Evolutionary conservation across 2,888 invertebrate species (phyloP).

Genomic region (Cosmorhoe ocellata): DNA sequence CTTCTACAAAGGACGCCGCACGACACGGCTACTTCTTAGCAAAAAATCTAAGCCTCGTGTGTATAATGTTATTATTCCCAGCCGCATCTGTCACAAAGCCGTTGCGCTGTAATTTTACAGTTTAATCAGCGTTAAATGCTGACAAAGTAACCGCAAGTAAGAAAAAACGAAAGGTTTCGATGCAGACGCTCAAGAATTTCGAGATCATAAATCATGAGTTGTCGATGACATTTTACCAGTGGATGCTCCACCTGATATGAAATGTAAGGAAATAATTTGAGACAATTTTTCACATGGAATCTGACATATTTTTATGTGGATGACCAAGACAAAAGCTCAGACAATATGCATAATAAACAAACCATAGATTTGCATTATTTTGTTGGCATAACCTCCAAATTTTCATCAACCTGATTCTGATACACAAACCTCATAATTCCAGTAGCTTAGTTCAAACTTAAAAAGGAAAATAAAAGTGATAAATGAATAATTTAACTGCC

Average conservation of each 20-base stretch:
- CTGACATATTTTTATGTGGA: no score
- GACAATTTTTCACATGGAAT: no score
- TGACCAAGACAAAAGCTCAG: no score
- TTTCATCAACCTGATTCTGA: no score
- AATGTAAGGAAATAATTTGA: slow-evolving; percentile 24
- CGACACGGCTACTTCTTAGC: slow-evolving; percentile 63
- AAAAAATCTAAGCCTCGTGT: slow-evolving; percentile 51
- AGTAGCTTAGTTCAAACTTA: no score
- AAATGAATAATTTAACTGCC: slow-evolving; percentile 13
- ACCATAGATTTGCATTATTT: no score
- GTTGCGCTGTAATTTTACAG: slow-evolving; percentile 80
- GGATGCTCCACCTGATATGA: slow-evolving; percentile 29
- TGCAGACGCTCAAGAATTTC: slow-evolving; percentile 60
- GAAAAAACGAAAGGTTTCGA: slow-evolving; percentile 61
- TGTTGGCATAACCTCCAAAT: no score
- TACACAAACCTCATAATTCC: background rate
- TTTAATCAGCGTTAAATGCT: slow-evolving; percentile 82
- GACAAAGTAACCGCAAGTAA: slow-evolving; percentile 66
- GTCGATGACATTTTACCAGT: slow-evolving; percentile 58
- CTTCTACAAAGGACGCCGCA: slow-evolving; percentile 68
- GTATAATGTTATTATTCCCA: slow-evolving; percentile 77
- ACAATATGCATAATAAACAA: no score
- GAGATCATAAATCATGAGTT: slow-evolving; percentile 69
- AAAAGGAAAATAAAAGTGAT: background rate
- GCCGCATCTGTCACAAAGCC: slow-evolving; percentile 80